Evolutionary conservation across 2,797 vertebrate genomes (phyloP), one percentile per base, ranked within the genome.

Genomic region (Eospalax fontanierii): DNA sequence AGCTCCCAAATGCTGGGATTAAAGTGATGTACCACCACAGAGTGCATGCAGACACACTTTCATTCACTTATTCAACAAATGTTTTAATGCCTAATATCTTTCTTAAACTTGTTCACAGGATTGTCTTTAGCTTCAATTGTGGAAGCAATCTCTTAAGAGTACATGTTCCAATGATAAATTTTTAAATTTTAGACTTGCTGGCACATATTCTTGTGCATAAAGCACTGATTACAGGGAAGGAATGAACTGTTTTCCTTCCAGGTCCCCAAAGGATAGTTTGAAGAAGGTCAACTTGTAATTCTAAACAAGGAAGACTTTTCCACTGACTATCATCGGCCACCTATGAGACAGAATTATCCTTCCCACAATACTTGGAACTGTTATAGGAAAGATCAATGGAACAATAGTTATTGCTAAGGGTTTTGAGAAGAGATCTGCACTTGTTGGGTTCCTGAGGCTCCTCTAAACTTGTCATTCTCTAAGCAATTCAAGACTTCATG

Each of bases 71-170:
- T 50, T 35, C 30, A 50, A 59, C 10, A 57, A 22, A 38, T 90
- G 73, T 86, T 75, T 24, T 61, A 46, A 85, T 33, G 26, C 76
- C 73, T 46, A n/a, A 24, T 94, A 70, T 40, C 76, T 85, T 26
- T 57, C 84, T 59, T 18, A 79, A 88, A 66, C 74, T 46, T 92
- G 26, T 91, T 75, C 19, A 78, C 76, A 83, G 28, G 86, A 76
- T 96, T 71, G 43, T 71, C 66, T 90, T 92, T 66, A 79, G 63
- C 26, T 93, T 95, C 93, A 63, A 57, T 78, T 93, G 68, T 63
- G 7, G 21, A 92, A 95, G 19, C 5, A 43, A 65, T 89, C 33
- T 95, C 61, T 87, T 66, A 91, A 84, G 38, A 89, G 61, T 57
- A 92, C 28, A 11, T 74, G 40, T 61, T 92, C 18, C 57, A 87